Percentiles rank a stretch among this genome's conserved stretches.
These are phyloP conservation scores for Chloroclystis v-ata DNA, from an alignment of 2,888 invertebrate species.

Conservation along the genomic window DNA sequence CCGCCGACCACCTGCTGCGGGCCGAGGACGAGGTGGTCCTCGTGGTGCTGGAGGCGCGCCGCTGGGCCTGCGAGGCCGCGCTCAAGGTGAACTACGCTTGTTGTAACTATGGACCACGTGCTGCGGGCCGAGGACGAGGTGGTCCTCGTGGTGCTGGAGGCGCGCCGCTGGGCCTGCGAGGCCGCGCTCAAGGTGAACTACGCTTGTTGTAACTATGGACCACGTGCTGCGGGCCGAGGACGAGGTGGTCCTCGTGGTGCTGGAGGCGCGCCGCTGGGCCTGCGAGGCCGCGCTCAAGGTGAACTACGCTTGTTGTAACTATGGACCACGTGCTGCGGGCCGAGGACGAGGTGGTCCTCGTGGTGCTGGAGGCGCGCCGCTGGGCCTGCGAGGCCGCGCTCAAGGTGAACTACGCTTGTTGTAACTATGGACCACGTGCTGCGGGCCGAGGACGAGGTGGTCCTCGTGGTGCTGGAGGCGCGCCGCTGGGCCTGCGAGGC, in stretches of 20 bases:
- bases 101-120: constrained; percentile 82
- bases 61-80: constrained; percentile 79
- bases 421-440: too few species aligned
- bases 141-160: too few species aligned
- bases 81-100: constrained; percentile 81
- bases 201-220: constrained; percentile 81
- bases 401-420: too few species aligned
- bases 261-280: constrained; percentile 79
- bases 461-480: too few species aligned
- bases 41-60: too few species aligned
- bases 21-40: constrained; percentile 83
- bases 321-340: constrained; percentile 80
- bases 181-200: constrained; percentile 80
- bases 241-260: constrained; percentile 79
- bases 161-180: constrained; percentile 82
- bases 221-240: constrained; percentile 83
- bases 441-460: too few species aligned
- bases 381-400: too few species aligned
- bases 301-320: constrained; percentile 83
- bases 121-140: constrained; percentile 84
- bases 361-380: too few species aligned
- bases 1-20: constrained; percentile 82
- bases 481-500: too few species aligned
- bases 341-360: constrained; percentile 83
- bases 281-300: constrained; percentile 81